Evolutionary conservation across 1,140 invertebrate species (phyloP).

Genomic region (Diachasma alloeum): DNA sequence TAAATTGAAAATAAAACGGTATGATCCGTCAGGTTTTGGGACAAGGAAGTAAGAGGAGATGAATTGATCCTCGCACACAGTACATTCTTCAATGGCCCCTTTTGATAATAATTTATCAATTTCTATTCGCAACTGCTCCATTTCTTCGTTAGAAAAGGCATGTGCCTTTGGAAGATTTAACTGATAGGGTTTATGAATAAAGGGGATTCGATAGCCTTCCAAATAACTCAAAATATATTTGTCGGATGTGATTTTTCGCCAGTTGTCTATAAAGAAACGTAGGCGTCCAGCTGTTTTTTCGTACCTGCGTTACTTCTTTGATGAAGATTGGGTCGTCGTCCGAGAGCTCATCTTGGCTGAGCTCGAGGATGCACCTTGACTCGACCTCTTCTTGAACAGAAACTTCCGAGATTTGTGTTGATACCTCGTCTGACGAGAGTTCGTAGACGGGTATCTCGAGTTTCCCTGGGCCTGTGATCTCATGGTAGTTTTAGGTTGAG

Average conservation of each 20-base stretch:
- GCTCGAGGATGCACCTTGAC: conserved; percentile 29
- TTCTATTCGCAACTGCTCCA: conserved; percentile 13
- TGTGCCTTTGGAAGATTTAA: conserved; percentile 26
- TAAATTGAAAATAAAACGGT: conserved; percentile 36
- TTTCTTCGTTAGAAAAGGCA: conserved; percentile 41
- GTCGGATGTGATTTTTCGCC: conserved; percentile 29
- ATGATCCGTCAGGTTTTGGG: conserved; percentile 49
- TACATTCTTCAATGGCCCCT: conserved; percentile 29
- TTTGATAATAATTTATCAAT: conserved; percentile 30
- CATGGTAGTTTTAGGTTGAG: not conserved
- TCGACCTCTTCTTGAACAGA: conserved; percentile 20
- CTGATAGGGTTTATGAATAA: conserved; percentile 23
- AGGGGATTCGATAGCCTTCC: conserved; percentile 27
- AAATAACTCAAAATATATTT: conserved; percentile 23
- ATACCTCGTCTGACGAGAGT: not conserved
- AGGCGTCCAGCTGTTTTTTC: conserved; percentile 16
- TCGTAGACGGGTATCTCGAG: conserved; percentile 22
- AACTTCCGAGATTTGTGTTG: not conserved
- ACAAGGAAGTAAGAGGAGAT: conserved; percentile 47
- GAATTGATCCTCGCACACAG: conserved; percentile 14
- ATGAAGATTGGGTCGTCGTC: conserved; percentile 20
- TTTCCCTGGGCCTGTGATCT: conserved; percentile 24
- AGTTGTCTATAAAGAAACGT: conserved; percentile 2
- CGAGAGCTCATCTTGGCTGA: not conserved
- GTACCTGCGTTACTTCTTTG: conserved; percentile 27